Percentiles rank a stretch among this genome's conserved stretches.
Conservation (phyloP, 2,888 invertebrate species). For the Polyommatus iphigenia region DNA sequence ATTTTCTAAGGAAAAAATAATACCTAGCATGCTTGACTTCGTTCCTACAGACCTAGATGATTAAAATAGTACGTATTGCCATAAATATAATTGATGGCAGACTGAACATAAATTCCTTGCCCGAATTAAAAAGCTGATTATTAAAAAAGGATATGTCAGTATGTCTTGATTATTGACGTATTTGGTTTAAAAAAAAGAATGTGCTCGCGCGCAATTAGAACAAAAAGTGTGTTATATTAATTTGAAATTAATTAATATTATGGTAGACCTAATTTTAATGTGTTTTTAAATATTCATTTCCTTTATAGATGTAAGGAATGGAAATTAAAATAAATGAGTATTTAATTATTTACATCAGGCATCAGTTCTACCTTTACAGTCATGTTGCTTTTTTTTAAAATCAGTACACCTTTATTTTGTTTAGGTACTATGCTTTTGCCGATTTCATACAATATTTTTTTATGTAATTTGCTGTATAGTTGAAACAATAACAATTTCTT, state of each 20-base stretch:
- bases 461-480: no score
- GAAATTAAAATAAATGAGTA: neutral
- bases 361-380: no score
- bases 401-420: no score
- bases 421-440: no score
- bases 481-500: no score
- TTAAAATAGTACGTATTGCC: constrained; percentile 10
- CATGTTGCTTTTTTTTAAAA: no score
- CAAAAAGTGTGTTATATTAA: constrained; percentile 2
- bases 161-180: constrained; percentile 31
- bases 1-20: constrained; percentile 1
- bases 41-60: neutral
- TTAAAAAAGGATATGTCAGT: constrained; percentile 18
- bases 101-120: constrained; percentile 11
- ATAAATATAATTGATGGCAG: constrained; percentile 15
- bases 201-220: constrained; percentile 25
- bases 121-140: constrained; percentile 19
- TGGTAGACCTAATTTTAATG: neutral
- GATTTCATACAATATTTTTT: no score
- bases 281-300: neutral
- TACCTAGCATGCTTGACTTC: neutral
- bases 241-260: neutral
- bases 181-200: constrained; percentile 28
- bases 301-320: neutral
- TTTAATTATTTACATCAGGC: no score